These are phyloP conservation scores for Tribolium madens DNA, from an alignment of 1,140 invertebrate genomes.

Conservation along the genomic window DNA sequence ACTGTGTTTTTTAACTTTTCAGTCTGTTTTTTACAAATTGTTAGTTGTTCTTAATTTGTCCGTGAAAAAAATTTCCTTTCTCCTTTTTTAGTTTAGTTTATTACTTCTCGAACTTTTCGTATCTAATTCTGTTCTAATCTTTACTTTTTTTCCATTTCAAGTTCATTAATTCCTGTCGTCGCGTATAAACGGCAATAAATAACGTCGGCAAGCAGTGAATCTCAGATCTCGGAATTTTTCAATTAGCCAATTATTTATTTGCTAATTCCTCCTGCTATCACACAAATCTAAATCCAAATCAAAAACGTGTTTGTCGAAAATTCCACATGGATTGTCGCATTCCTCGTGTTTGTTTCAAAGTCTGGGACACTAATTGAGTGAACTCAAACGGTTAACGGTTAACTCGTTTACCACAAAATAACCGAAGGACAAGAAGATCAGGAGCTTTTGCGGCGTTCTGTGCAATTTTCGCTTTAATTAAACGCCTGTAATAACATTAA, in stretches of 20 bases:
- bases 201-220: not conserved
- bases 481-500: conserved; percentile 22
- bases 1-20: no score
- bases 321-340: not conserved
- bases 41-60: no score
- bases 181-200: not conserved
- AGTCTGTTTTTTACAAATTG: no score
- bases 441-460: not conserved
- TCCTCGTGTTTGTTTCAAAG: no score
- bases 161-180: not conserved
- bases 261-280: not conserved
- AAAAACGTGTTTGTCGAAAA: not conserved
- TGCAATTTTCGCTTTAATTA: conserved; percentile 17
- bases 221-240: not conserved
- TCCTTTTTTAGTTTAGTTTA: no score
- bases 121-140: no score
- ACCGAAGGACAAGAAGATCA: conserved; percentile 6
- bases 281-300: not conserved
- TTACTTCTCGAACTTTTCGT: no score
- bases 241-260: not conserved
- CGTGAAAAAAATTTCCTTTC: no score
- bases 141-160: no score
- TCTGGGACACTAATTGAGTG: not conserved
- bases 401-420: conserved; percentile 6
- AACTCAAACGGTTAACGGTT: conserved; percentile 25